Base-by-base conservation (phyloP, 2,797 vertebrate species). In the Percopsis omiscomaycus region DNA sequence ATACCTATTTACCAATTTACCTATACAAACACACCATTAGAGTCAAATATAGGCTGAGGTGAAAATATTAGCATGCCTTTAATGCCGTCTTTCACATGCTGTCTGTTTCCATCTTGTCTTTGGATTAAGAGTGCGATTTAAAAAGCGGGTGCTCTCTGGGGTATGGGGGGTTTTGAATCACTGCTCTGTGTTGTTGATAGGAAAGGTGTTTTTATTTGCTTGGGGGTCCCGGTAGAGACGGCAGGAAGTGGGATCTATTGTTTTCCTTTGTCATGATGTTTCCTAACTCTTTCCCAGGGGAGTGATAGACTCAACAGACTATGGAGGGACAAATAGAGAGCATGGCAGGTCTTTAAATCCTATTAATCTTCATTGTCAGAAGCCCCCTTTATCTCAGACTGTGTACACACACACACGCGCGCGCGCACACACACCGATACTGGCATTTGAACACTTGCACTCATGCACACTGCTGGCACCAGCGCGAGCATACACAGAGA, bases 141-240 rank as follows among this genome's bases (percentile, higher is more conserved):
- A 63, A 63, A 14, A 2, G 32, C 12, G 15, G 59, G 32, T 48
- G 16, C 42, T 64, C 29, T n/a, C 12, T n/a, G 44, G 50, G 49
- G 15, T 54, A 12, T 9, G 9, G 54, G n/a, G 42, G n/a, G 42
- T 30, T 11, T 62, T 57, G 27, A 48, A 29, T 44, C 6, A 44
- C 30, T 15, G 45, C 11, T 58, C 52, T 53, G n/a, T 46, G 59
- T 29, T 49, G 37, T 50, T 84, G 59, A 72, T 71, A 66, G 74
- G 60, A 42, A 64, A 78, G 75, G 76, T 88, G 74, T 85, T 83
- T 78, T 79, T 83, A 69, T 80, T 76, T 63, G 77, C 77, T 77
- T 64, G 59, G 14, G 14, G 68, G 69, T 81, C 71, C 78, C 77
- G 37, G 68, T 72, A 69, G 68, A 63, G 37, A 13, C 9, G 55